These are phyloP conservation scores for Pollenia labialis DNA, from an alignment of 2,888 invertebrate species.

Conservation along the genomic window DNA sequence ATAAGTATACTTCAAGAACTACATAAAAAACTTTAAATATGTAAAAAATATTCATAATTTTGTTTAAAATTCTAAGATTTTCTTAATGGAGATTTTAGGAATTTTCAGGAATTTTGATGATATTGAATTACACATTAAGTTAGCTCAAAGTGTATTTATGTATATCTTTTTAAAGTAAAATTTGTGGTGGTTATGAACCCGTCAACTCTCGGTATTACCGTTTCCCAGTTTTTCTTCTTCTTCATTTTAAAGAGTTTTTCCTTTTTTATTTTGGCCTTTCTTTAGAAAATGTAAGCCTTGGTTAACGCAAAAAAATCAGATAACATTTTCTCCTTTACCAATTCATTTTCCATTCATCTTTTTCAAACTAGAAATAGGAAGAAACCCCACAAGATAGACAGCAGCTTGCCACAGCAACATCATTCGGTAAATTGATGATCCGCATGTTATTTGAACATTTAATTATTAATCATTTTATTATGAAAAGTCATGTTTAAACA, in stretches of 20 bases:
- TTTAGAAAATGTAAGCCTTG: not conserved
- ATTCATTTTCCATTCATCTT: conserved; percentile 44
- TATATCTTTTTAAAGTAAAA: not conserved
- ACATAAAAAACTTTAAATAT: not conserved
- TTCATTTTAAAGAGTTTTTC: not conserved
- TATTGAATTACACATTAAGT: not conserved
- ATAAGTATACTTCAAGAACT: not conserved
- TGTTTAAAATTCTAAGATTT: not conserved
- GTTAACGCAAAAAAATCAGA: conserved; percentile 21
- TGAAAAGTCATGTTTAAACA: conserved; percentile 69
- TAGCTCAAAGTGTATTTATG: not conserved
- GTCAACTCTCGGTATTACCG: not conserved
- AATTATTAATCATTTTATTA: conserved; percentile 72
- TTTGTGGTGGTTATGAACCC: conserved; percentile 3
- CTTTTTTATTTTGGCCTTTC: not conserved
- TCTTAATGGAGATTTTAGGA: not conserved
- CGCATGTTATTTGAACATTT: conserved; percentile 67
- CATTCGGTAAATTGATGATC: conserved; percentile 47
- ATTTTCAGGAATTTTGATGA: not conserved
- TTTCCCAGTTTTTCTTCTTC: not conserved
- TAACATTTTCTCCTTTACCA: not conserved
- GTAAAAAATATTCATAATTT: not conserved
- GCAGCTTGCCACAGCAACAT: conserved; percentile 3
- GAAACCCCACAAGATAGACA: not conserved
- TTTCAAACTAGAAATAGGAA: not conserved